Evolutionary conservation across 2,888 invertebrate species (phyloP).

Genomic region (Spodoptera littoralis): DNA sequence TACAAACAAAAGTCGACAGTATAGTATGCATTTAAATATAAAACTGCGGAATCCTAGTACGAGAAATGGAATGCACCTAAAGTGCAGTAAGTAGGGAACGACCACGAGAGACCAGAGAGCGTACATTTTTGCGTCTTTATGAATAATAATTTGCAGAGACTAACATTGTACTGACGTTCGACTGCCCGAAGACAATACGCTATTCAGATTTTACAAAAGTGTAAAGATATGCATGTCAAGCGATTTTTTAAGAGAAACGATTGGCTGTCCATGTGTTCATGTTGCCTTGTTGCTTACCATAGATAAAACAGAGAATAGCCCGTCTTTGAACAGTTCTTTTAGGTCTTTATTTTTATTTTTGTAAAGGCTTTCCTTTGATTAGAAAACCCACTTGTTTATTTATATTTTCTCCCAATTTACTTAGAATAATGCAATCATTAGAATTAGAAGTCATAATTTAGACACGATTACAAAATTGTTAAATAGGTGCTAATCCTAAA

Average conservation of each 20-base stretch:
- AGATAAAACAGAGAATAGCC: too few relatives aligned
- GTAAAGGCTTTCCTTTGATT: too few relatives aligned
- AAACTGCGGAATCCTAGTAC: conserved; percentile 18
- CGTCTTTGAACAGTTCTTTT: too few relatives aligned
- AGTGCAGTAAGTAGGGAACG: conserved; percentile 7
- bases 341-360: not conserved
- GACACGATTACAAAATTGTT: too few relatives aligned
- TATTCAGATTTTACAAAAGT: conserved; percentile 30
- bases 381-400: too few relatives aligned
- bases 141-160: conserved; percentile 44
- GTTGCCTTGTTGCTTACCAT: not conserved
- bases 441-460: too few relatives aligned
- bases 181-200: conserved; percentile 37
- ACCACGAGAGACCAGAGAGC: conserved; percentile 27
- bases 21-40: not conserved
- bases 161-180: conserved; percentile 32
- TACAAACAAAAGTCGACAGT: too few relatives aligned
- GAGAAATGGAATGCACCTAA: conserved; percentile 3
- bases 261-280: not conserved
- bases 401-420: too few relatives aligned
- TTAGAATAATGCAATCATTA: too few relatives aligned
- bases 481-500: too few relatives aligned
- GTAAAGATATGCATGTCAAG: conserved; percentile 17
- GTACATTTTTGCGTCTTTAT: conserved; percentile 38
- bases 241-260: conserved; percentile 18